Base-by-base conservation (phyloP, 64 coral and sea anemone genomes). In the Cladopsammia gracilis region DNA sequence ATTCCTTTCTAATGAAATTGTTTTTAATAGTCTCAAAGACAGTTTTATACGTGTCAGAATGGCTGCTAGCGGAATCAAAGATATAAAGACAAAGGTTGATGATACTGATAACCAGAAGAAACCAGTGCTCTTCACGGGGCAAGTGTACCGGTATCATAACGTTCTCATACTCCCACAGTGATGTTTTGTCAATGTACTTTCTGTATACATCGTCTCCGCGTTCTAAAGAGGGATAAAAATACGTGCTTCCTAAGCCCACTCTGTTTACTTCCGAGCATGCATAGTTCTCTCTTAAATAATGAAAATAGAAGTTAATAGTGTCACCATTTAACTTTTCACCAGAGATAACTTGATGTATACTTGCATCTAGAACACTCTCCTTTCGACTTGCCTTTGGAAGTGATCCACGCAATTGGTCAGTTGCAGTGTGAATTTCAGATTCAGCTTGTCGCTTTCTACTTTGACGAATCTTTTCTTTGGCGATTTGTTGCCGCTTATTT, bases 241-340 rank as follows among this genome's bases (percentile, higher is more conserved):
- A 82, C 11, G 76, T 47, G 16, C 22, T 78, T 53, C 24, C 76
- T 19, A 53, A 14, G 47, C 19, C 7, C 6, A 61, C 34, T 34
- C 34, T 86, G 64, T 34, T 11, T 66, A 18, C 64, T 14, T 66
- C 5, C 42, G 0, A 6, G 11, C 19, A 42, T n/a, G 46, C 9
- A 19, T 20, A 49, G 42, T 74, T 25, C 70, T 54, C 7, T 10
- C 34, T 46, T 58, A 76, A 45, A 43, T 7, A 34, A 9, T 50
- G 26, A 47, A 77, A 77, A 53, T 89, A 89, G 10, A 78, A 65
- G 52, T 88, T 88, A 12, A 88, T 22, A 24, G 69, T 88, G 56
- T 75, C 86, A 9, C 65, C 85, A 56, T 58, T 73, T 14, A 87
- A 43, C 24, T 87, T 73, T 51, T 87, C 52, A 11, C 6, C 6